phyloP scores from a whole-genome alignment of 1,140 invertebrate genomes.

The Anastrepha ludens region DNA sequence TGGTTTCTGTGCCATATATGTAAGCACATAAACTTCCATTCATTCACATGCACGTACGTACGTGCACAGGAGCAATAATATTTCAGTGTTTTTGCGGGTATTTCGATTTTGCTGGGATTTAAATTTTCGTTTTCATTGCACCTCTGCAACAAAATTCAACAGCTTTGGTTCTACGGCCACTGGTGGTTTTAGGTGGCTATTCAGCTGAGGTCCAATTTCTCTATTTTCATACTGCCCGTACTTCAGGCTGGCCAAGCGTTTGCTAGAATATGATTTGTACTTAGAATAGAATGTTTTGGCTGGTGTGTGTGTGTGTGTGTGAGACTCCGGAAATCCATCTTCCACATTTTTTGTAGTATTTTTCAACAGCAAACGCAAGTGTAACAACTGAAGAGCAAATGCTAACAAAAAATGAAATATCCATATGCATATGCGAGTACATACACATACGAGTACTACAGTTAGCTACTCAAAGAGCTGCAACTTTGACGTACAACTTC shows the following conservation, averaged over 20 bases:
- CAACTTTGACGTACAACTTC: slow-evolving; percentile 4
- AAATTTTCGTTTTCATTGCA: too few species aligned
- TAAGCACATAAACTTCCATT: too few species aligned
- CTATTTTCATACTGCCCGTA: too few species aligned
- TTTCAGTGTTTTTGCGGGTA: slow-evolving; percentile 45
- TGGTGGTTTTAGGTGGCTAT: too few species aligned
- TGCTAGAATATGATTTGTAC: background rate
- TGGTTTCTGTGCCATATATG: too few species aligned
- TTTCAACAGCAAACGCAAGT: background rate
- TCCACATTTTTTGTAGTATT: slow-evolving; percentile 37
- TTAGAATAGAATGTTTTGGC: background rate
- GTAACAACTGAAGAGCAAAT: background rate
- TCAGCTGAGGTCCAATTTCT: too few species aligned
- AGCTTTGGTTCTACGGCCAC: too few species aligned
- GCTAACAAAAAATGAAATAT: background rate
- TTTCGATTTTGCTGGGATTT: background rate
- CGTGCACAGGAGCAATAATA: background rate
- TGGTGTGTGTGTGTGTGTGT: background rate
- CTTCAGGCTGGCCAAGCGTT: too few species aligned
- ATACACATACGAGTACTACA: background rate
- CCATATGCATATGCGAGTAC: background rate
- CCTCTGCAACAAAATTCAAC: too few species aligned
- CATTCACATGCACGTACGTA: too few species aligned
- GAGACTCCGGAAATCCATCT: slow-evolving; percentile 41
- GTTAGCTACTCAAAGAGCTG: background rate